A percentile compares a stretch with the other conserved stretches of the same genome.
phyloP scores from a whole-genome alignment of 2,888 invertebrate species.

The Cosmopolites sordidus region DNA sequence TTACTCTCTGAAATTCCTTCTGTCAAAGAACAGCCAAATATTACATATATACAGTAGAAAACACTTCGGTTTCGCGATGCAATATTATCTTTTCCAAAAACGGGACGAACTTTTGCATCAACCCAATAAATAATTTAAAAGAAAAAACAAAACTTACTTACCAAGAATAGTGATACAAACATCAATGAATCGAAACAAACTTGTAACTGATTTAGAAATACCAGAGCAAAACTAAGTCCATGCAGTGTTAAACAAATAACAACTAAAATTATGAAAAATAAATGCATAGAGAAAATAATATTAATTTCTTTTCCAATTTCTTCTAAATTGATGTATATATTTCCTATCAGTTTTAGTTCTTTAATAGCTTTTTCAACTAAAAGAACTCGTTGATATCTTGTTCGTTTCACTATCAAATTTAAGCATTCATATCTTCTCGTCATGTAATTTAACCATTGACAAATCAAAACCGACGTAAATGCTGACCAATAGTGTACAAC shows the following conservation, averaged over 20 bases:
- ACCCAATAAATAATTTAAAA: too few species aligned
- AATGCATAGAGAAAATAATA: slow-evolving; percentile 15
- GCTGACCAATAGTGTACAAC: slow-evolving; percentile 16
- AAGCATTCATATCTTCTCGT: slow-evolving; percentile 16
- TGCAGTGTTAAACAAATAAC: slow-evolving; percentile 16
- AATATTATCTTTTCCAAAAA: too few species aligned
- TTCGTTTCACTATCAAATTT: slow-evolving; percentile 5
- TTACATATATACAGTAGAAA: too few species aligned
- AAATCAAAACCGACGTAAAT: slow-evolving; percentile 14
- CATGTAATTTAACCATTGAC: slow-evolving; percentile 14
- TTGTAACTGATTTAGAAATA: neutral
- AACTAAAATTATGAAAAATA: slow-evolving; percentile 14
- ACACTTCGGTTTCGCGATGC: too few species aligned
- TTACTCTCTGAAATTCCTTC: too few species aligned
- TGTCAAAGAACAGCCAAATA: too few species aligned
- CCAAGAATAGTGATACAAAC: slow-evolving; percentile 11
- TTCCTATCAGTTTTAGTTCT: slow-evolving; percentile 9
- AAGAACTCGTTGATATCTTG: slow-evolving; percentile 8
- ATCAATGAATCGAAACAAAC: slow-evolving; percentile 4
- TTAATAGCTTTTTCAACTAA: slow-evolving; percentile 6
- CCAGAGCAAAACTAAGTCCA: slow-evolving; percentile 16
- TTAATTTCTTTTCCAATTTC: slow-evolving; percentile 10
- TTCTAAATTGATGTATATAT: slow-evolving; percentile 15
- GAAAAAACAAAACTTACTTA: slow-evolving; percentile 17
- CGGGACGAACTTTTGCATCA: too few species aligned